Conservation (phyloP, 2,888 invertebrate genomes). For the Sarcophaga carnaria region DNA sequence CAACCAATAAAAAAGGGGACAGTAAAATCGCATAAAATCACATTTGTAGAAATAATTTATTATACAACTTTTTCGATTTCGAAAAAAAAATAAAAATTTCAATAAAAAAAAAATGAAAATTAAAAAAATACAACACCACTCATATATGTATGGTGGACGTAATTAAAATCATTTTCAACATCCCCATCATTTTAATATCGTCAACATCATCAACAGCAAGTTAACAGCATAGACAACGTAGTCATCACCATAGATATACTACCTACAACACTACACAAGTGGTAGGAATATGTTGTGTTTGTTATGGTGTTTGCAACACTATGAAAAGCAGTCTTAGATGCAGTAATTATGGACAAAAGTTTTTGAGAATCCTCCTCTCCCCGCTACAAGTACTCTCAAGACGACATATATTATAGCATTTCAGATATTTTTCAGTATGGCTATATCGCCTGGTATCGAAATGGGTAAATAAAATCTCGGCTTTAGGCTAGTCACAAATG, state of each 20-base stretch:
- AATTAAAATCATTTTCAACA: conserved; percentile 61
- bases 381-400: too few relatives aligned
- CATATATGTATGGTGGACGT: conserved; percentile 20
- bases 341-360: too few relatives aligned
- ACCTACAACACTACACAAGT: too few relatives aligned
- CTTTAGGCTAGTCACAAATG: too few relatives aligned
- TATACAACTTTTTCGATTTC: conserved; percentile 22
- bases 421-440: too few relatives aligned
- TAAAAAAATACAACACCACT: background rate
- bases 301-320: too few relatives aligned
- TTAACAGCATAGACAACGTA: background rate
- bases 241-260: conserved; percentile 27
- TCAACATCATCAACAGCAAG: conserved; percentile 33
- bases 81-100: background rate
- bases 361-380: too few relatives aligned
- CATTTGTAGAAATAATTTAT: conserved; percentile 15
- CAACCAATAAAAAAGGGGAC: conserved; percentile 17
- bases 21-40: background rate
- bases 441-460: too few relatives aligned
- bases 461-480: too few relatives aligned
- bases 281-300: too few relatives aligned
- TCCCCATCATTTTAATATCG: conserved; percentile 60
- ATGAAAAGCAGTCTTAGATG: too few relatives aligned
- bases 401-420: too few relatives aligned
- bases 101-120: background rate